Evolutionary conservation across 2,888 invertebrate genomes (phyloP).

Genomic region (Aleiodes alternator): DNA sequence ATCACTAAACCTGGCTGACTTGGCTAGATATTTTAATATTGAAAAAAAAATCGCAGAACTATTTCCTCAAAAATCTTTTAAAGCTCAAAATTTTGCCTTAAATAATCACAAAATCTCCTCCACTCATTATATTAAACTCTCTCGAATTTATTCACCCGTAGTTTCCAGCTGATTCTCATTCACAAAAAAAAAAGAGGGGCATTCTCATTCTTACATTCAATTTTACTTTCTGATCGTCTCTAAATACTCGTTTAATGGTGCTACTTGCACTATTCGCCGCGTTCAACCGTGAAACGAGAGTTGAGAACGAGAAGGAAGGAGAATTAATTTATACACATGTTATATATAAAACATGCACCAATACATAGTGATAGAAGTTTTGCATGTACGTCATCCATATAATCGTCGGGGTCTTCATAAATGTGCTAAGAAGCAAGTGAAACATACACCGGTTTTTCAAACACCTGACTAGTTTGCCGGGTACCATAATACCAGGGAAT

Average conservation of each 20-base stretch:
- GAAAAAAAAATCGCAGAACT: no score
- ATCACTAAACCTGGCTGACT: no score
- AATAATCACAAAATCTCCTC: no score
- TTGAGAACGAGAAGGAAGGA: slow-evolving; percentile 51
- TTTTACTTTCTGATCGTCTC: slow-evolving; percentile 34
- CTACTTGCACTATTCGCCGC: slow-evolving; percentile 58
- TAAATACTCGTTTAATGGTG: slow-evolving; percentile 28
- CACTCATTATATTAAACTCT: no score
- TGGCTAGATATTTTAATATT: no score
- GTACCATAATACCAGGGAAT: not conserved
- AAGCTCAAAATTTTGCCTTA: no score
- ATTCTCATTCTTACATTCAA: not conserved
- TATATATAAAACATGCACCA: slow-evolving; percentile 31
- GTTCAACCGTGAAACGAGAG: slow-evolving; percentile 55
- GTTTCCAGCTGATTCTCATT: no score
- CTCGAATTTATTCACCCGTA: no score
- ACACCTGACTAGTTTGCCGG: not conserved
- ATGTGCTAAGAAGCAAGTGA: slow-evolving; percentile 1
- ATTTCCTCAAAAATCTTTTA: no score
- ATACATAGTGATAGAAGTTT: not conserved
- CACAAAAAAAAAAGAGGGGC: not conserved
- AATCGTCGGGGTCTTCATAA: slow-evolving; percentile 14
- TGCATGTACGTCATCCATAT: slow-evolving; percentile 33
- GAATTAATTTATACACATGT: slow-evolving; percentile 40
- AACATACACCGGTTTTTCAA: slow-evolving; percentile 24